Evolutionary conservation across 2,113 vertebrate genomes (phyloP).

Genomic region (Shinisaurus crocodilurus): DNA sequence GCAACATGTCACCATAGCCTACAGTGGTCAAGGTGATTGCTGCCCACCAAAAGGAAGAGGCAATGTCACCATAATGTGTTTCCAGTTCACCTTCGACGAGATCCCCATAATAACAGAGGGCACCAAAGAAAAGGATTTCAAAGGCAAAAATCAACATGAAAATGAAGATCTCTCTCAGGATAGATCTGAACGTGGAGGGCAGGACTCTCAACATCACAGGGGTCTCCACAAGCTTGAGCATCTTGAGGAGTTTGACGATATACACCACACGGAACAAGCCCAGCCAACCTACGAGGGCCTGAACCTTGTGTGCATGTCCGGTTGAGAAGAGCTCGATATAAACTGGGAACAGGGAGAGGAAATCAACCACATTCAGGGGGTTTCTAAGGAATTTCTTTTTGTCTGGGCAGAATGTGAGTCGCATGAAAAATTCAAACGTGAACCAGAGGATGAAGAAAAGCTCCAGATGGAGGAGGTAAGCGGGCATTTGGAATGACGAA

Average conservation of each 20-base stretch:
- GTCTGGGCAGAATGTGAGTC: slow-evolving; percentile 59
- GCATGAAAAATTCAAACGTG: slow-evolving; percentile 52
- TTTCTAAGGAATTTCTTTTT: slow-evolving; percentile 62
- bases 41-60: slow-evolving; percentile 65
- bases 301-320: slow-evolving; percentile 13
- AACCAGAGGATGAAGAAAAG: slow-evolving; percentile 66
- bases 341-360: slow-evolving; percentile 64
- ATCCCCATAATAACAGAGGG: slow-evolving; percentile 59
- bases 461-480: slow-evolving; percentile 63
- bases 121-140: slow-evolving; percentile 64
- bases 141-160: slow-evolving; percentile 60
- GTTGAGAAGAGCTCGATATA: slow-evolving; percentile 50
- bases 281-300: slow-evolving; percentile 31
- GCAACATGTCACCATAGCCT: slow-evolving; percentile 54
- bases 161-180: slow-evolving; percentile 55
- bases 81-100: slow-evolving; percentile 24
- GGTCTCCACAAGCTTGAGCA: slow-evolving; percentile 60
- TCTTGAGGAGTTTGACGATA: slow-evolving; percentile 60
- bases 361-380: slow-evolving; percentile 55
- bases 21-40: slow-evolving; percentile 63
- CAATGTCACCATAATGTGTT: slow-evolving; percentile 39
- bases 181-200: slow-evolving; percentile 48
- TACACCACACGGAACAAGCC: slow-evolving; percentile 36
- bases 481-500: slow-evolving; percentile 16
- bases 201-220: slow-evolving; percentile 56